These are phyloP conservation scores for Phytoseiulus persimilis DNA, from an alignment of 2,888 invertebrate species.

Conservation along the genomic window DNA sequence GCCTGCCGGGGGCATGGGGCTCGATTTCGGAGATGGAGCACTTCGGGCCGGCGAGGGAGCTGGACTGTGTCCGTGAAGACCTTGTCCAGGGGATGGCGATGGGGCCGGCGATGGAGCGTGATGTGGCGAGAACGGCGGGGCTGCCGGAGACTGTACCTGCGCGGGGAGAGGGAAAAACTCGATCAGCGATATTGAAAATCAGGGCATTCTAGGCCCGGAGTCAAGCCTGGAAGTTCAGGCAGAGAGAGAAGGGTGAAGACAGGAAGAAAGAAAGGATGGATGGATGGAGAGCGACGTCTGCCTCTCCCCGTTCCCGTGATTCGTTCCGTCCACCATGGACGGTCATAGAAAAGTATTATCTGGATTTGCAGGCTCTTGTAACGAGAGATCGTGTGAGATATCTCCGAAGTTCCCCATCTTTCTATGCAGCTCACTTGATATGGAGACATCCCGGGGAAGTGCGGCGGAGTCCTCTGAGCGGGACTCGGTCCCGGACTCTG, in stretches of 20 bases:
- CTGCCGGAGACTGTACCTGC: constrained; percentile 28
- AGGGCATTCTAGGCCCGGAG: no score
- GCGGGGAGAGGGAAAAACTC: background rate
- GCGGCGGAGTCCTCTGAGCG: constrained; percentile 29
- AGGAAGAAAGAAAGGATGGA: background rate
- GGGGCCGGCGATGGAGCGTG: constrained; percentile 30
- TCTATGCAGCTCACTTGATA: background rate
- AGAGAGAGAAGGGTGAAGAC: no score
- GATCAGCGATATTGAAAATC: background rate
- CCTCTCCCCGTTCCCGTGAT: no score
- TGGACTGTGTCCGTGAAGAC: background rate
- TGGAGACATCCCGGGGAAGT: constrained; percentile 36
- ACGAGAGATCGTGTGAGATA: no score
- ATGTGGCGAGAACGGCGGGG: constrained; percentile 37
- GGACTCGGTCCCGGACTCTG: constrained; percentile 36
- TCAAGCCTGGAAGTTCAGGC: no score
- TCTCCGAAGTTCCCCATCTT: no score
- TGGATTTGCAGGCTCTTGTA: no score
- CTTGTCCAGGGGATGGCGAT: constrained; percentile 32
- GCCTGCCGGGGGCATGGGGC: constrained; percentile 21
- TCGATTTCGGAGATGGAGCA: constrained; percentile 32
- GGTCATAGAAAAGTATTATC: no score
- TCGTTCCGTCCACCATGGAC: no score
- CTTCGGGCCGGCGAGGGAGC: constrained; percentile 28
- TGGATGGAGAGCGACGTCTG: no score